These are phyloP conservation scores for Podarcis lilfordi DNA, from an alignment of 2,797 vertebrate genomes.

Conservation along the genomic window DNA sequence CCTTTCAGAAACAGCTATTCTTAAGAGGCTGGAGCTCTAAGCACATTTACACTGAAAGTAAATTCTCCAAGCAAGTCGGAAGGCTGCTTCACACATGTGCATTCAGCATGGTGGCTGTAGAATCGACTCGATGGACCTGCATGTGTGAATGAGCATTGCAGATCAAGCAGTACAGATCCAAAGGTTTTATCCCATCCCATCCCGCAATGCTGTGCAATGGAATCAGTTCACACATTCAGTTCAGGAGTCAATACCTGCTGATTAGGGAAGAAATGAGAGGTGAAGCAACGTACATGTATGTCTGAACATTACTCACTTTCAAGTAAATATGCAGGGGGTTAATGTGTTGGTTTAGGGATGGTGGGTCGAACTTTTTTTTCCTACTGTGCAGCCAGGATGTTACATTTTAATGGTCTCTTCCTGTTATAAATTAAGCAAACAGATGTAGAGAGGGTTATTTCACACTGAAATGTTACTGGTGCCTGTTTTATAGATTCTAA, in stretches of 20 bases:
- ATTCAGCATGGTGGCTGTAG: not conserved
- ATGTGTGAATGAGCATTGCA: not conserved
- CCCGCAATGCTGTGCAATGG: not conserved
- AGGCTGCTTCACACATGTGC: not conserved
- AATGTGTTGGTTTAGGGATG: not conserved
- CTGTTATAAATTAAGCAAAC: constrained; percentile 71
- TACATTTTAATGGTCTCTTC: constrained; percentile 66
- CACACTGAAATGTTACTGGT: constrained; percentile 68
- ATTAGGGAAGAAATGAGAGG: not conserved
- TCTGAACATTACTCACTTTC: not conserved
- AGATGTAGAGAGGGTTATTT: constrained; percentile 64
- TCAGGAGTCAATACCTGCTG: not conserved
- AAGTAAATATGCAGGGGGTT: not conserved
- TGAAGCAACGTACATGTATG: not conserved
- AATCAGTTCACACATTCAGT: not conserved
- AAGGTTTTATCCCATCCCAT: not conserved
- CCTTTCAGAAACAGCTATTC: not conserved
- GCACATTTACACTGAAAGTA: not conserved
- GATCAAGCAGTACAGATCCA: not conserved
- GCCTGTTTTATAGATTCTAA: constrained; percentile 74
- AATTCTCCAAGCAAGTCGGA: not conserved
- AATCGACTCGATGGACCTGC: not conserved
- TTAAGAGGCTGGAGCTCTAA: not conserved
- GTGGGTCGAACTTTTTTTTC: not conserved
- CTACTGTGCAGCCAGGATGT: constrained; percentile 62